Base-by-base conservation (phyloP, 2,113 vertebrate species). In the Hystrix brachyura region DNA sequence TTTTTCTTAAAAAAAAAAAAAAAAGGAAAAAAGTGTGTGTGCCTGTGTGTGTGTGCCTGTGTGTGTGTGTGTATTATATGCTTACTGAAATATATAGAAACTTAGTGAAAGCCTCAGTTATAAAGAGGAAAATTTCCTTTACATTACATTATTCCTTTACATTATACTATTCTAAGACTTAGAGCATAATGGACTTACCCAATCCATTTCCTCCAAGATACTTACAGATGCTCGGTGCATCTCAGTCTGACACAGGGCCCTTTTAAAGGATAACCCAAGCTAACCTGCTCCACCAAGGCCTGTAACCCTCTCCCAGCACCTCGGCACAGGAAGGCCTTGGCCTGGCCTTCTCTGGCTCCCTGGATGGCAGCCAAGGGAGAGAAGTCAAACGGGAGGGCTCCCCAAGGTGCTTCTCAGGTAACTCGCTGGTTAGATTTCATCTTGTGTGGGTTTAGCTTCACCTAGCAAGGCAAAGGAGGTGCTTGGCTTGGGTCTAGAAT, bases 401-500 rank as follows among this genome's bases (percentile, higher is more conserved):
- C 95, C 94, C 46, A 51, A 48, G 64, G 92, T 59, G 57, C 65
- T 83, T 95, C 97, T 98, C 97, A 91, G 59, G 97, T 96, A 80
- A 97, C 96, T 62, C 57, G 65, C 57, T 94, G 92, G 94, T 96
- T 85, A 94, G 95, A 96, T 97, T 96, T 96, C 91, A 96, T 92
- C 95, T 92, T 62, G 88, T 25, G 32, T 55, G 79, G 94, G 74
- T 87, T 96, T n/a, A 95, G 96, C 96, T 96, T 62, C 91, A 95
- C 96, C 95, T 38, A 15, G 7, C 51, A 57, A 74, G 82, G 96
- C 94, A 74, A 83, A 96, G 72, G 85, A 97, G 57, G 85, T 38
- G 10, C 60, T 92, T 97, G 87, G 97, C 76, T 91, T n/a, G 19
- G 84, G 92, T 93, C 93, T 74, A 84, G 94, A 97, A 84, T 57